These are phyloP conservation scores for Papilio polyxenes DNA, from an alignment of 1,140 invertebrate species.

Conservation along the genomic window DNA sequence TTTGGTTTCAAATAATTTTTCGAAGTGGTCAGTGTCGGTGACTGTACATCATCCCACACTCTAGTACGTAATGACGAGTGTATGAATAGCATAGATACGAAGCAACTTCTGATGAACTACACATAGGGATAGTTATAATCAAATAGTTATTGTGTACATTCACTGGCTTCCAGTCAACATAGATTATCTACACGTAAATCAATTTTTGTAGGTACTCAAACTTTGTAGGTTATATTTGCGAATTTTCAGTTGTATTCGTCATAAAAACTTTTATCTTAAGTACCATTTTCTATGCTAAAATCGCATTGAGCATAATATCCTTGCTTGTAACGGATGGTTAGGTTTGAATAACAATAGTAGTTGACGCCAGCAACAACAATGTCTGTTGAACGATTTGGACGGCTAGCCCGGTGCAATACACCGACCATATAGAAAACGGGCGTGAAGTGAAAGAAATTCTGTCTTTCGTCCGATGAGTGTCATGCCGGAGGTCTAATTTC, in stretches of 20 bases:
- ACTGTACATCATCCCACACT: constrained; percentile 34
- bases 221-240: constrained; percentile 3
- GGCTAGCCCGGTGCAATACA: no score
- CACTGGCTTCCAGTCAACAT: constrained; percentile 6
- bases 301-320: no score
- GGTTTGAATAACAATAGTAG: no score
- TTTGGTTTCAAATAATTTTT: constrained; percentile 24
- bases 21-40: constrained; percentile 20
- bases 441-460: no score
- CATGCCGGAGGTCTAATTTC: no score
- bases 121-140: constrained; percentile 12
- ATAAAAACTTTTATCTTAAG: no score
- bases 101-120: background rate
- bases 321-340: no score
- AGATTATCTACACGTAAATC: background rate
- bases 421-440: no score
- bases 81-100: constrained; percentile 20
- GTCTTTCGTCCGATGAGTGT: no score
- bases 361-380: no score
- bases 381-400: no score
- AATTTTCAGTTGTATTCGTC: background rate
- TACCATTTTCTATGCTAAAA: no score
- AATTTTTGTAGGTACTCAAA: background rate
- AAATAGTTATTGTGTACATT: constrained; percentile 18
- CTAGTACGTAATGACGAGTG: constrained; percentile 6